Evolutionary conservation across 2,797 vertebrate species (phyloP).

Genomic region (Zalophus californianus): DNA sequence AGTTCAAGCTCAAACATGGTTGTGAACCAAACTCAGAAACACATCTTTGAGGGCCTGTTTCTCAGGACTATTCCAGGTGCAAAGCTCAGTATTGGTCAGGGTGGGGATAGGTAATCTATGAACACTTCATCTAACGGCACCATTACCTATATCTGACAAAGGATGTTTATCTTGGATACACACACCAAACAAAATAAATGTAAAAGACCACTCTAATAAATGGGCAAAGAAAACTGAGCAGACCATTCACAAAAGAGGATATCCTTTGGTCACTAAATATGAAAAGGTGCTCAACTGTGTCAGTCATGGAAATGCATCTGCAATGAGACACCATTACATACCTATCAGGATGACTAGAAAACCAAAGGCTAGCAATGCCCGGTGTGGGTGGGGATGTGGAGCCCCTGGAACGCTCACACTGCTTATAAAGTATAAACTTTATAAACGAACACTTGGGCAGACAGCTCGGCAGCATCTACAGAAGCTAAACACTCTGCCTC

Average conservation of each 20-base stretch:
- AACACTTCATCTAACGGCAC: neutral
- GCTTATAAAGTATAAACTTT: too few relatives aligned
- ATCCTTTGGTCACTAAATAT: neutral
- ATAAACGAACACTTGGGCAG: neutral
- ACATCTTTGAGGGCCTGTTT: neutral
- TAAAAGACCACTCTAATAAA: neutral
- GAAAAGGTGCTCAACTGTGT: neutral
- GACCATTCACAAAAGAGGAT: neutral
- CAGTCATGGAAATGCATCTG: neutral
- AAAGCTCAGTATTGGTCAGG: neutral
- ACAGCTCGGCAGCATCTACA: neutral
- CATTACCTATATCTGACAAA: neutral
- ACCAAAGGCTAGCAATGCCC: neutral
- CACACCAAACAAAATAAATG: neutral
- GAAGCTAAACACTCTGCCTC: neutral
- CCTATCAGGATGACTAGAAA: neutral
- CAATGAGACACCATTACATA: too few relatives aligned
- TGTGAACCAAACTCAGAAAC: neutral
- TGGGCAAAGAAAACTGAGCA: neutral
- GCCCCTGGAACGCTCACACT: neutral
- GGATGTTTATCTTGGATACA: neutral
- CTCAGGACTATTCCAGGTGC: neutral
- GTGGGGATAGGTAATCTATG: too few relatives aligned
- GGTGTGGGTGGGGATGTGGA: neutral
- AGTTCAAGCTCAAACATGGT: neutral